Base-by-base conservation (phyloP, 2,113 vertebrate genomes). In the Chroicocephalus ridibundus region DNA sequence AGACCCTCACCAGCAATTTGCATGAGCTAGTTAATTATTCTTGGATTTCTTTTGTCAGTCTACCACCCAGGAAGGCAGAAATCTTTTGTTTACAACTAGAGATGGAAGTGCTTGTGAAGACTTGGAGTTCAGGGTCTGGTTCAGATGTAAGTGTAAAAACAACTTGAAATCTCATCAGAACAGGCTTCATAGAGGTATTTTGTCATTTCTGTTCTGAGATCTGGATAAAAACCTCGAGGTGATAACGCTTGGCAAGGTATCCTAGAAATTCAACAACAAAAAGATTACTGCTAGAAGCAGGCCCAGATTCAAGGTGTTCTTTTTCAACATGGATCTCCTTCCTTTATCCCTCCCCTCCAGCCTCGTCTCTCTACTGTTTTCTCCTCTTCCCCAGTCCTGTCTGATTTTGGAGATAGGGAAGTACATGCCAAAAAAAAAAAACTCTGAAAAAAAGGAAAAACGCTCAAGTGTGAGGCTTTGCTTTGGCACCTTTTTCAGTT, bases 401-500 rank as follows among this genome's bases (percentile, higher is more conserved):
- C 31, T 54, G 19, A 72, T 58, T 93, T 66, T 86, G 66, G 58
- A 94, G 66, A 69, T 11, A 72, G 46, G 20, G 31, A 95, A 65
- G 29, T 58, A 82, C 29, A 65, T 6, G 15, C n/a, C 26, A 74
- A 86, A 84, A 54, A 47, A 55, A 60, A 60, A 6, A 54, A 29
- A 8, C 19, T 55, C 38, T 3, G 3, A 80, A 29, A 65, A 32
- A 68, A 44, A 55, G 44, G 4, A 49, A 93, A 91, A 71, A 1
- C 4, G 1, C 52, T 75, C 42, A 83, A 13, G 9, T 51, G 19
- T 20, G 54, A 84, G 61, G 71, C 21, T 80, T 66, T 60, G 78
- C 10, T 2, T 54, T 29, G n/a, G 77, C 64, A 79, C 71, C 57
- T 52, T 94, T 86, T 74, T 98, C 96, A 98, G 65, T 98, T 83